These are phyloP conservation scores for Camelus bactrianus DNA, from an alignment of 2,113 vertebrate genomes.

Conservation along the genomic window DNA sequence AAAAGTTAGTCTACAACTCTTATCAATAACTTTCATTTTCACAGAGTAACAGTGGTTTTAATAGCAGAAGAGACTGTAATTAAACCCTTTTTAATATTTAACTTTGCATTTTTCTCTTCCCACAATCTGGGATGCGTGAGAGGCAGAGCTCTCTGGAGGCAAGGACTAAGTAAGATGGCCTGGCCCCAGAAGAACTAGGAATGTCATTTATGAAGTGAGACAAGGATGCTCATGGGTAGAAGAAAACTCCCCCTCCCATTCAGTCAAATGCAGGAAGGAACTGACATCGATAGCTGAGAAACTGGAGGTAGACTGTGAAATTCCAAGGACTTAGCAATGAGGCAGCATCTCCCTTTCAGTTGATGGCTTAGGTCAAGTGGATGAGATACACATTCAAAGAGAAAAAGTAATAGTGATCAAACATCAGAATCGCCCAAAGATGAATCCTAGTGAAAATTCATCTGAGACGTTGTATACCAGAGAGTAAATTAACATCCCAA, in stretches of 20 bases:
- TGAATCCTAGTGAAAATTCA: not conserved
- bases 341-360: not conserved
- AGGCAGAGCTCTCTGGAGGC: not conserved
- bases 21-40: conserved; percentile 34
- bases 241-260: not conserved
- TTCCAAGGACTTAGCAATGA: not conserved
- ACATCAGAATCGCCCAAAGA: not conserved
- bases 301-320: not conserved
- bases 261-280: not conserved
- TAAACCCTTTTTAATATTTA: conserved; percentile 32
- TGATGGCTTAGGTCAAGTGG: not conserved
- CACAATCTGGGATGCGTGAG: not conserved
- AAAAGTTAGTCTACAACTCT: not conserved
- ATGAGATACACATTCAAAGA: not conserved
- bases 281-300: not conserved
- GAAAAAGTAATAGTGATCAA: not conserved
- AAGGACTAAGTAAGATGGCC: not conserved
- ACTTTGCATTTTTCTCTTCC: conserved; percentile 1
- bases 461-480: not conserved
- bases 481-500: not conserved
- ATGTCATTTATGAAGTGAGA: not conserved
- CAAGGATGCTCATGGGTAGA: not conserved
- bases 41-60: conserved; percentile 28
- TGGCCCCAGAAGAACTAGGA: not conserved
- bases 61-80: not conserved